Conservation (phyloP, 30 jellyfish, hydroid and myxozoan species). For the Sanderia malayensis region DNA sequence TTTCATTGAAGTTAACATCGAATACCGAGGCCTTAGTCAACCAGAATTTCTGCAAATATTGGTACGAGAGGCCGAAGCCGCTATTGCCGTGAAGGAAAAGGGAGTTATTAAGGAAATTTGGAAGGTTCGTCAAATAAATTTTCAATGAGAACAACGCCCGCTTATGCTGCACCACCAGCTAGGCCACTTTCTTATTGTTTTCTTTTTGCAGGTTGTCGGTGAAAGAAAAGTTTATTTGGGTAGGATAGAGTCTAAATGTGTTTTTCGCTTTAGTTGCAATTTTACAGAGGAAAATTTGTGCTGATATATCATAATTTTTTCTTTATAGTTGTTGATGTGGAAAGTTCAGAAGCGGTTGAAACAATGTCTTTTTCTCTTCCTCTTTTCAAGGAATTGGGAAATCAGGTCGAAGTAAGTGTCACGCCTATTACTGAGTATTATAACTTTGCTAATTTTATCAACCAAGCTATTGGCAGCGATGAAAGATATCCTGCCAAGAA, state of each 20-base stretch:
- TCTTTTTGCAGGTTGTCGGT: constrained; percentile 52
- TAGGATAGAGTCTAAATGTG: not conserved
- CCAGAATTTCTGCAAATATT: constrained; percentile 60
- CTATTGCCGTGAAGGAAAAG: constrained; percentile 35
- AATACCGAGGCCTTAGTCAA: constrained; percentile 70
- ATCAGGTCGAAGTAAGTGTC: constrained; percentile 41
- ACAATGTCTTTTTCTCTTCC: constrained; percentile 33
- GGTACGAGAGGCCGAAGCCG: constrained; percentile 64
- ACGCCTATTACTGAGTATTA: constrained; percentile 52
- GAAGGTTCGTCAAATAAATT: constrained; percentile 35
- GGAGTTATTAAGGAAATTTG: constrained; percentile 58
- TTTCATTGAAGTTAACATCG: constrained; percentile 36
- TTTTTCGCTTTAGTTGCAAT: not conserved
- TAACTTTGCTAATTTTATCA: constrained; percentile 50
- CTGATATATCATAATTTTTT: not conserved
- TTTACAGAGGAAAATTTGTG: not conserved
- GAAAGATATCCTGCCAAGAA: constrained; percentile 14
- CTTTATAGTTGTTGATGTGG: constrained; percentile 54
- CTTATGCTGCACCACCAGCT: not conserved
- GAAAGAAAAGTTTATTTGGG: constrained; percentile 56
- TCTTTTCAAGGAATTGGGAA: constrained; percentile 2
- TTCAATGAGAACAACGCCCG: not conserved
- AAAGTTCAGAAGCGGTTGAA: constrained; percentile 50
- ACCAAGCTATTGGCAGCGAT: constrained; percentile 29
- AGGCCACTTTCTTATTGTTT: not conserved